phyloP scores from a whole-genome alignment of 2,113 vertebrate genomes.

The Nothobranchius furzeri region DNA sequence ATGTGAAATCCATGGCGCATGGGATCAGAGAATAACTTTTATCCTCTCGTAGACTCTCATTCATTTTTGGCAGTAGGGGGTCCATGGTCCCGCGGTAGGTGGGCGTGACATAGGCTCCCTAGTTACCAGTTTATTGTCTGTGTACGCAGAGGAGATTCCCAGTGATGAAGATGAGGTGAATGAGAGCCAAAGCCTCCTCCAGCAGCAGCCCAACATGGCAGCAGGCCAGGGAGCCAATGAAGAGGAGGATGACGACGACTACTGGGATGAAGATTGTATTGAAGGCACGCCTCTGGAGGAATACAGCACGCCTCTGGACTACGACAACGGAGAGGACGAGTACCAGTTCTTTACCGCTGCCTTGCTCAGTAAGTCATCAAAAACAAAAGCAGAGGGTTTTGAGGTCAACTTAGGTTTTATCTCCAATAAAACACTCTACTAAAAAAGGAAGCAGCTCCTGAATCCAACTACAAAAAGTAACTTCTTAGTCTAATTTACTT shows the following conservation, averaged over 20 bases:
- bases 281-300: slow-evolving; percentile 95
- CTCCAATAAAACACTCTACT: too few species aligned
- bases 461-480: too few species aligned
- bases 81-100: too few species aligned
- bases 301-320: slow-evolving; percentile 93
- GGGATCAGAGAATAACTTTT: too few species aligned
- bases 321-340: slow-evolving; percentile 92
- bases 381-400: not conserved
- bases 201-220: slow-evolving; percentile 74
- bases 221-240: slow-evolving; percentile 61
- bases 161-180: slow-evolving; percentile 93
- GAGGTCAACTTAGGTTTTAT: too few species aligned
- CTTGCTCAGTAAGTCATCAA: slow-evolving; percentile 83
- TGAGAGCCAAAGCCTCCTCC: slow-evolving; percentile 77
- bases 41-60: too few species aligned
- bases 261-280: slow-evolving; percentile 94
- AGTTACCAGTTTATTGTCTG: not conserved
- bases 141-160: slow-evolving; percentile 88
- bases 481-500: too few species aligned
- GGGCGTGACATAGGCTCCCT: too few species aligned
- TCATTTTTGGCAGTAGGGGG: too few species aligned
- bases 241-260: slow-evolving; percentile 85
- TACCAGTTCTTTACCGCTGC: slow-evolving; percentile 93
- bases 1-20: too few species aligned
- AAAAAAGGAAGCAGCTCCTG: too few species aligned